A percentile compares a stretch with the other conserved stretches of the same genome.
Evolutionary conservation across 2,113 vertebrate species (phyloP).

Genomic region (Sinocyclocheilus maitianheensis): DNA sequence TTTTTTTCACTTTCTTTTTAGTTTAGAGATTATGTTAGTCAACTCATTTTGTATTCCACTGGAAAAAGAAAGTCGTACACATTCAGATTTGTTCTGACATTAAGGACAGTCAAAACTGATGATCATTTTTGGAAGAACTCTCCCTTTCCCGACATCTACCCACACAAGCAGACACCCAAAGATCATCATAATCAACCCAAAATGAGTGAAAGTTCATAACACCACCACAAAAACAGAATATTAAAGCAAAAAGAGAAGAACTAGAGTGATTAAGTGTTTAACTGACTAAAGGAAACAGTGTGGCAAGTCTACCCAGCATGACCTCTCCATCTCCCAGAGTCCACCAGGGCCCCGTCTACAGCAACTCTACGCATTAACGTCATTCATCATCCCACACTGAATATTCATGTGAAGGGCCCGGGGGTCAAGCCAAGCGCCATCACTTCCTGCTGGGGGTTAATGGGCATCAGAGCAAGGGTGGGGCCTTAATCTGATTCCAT

Average conservation of each 20-base stretch:
- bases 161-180: constrained; percentile 34
- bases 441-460: constrained; percentile 61
- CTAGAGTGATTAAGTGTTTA: constrained; percentile 52
- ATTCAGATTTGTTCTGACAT: not conserved
- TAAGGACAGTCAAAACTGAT: not conserved
- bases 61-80: not conserved
- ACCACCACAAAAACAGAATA: not conserved
- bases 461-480: constrained; percentile 62
- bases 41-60: not conserved
- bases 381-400: constrained; percentile 52
- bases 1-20: too few relatives aligned
- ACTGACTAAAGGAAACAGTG: constrained; percentile 51
- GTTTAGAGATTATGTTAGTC: not conserved
- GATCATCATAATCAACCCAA: constrained; percentile 48
- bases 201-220: not conserved
- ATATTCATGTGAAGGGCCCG: constrained; percentile 56
- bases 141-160: constrained; percentile 4
- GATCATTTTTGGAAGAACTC: not conserved
- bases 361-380: constrained; percentile 47
- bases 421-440: constrained; percentile 49
- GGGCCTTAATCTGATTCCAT: constrained; percentile 71
- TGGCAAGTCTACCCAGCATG: constrained; percentile 23
- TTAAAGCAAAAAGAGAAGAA: not conserved
- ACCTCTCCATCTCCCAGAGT: constrained; percentile 42
- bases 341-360: constrained; percentile 37